Base-by-base conservation (phyloP, 2,113 vertebrate species). In the Pongo pygmaeus region DNA sequence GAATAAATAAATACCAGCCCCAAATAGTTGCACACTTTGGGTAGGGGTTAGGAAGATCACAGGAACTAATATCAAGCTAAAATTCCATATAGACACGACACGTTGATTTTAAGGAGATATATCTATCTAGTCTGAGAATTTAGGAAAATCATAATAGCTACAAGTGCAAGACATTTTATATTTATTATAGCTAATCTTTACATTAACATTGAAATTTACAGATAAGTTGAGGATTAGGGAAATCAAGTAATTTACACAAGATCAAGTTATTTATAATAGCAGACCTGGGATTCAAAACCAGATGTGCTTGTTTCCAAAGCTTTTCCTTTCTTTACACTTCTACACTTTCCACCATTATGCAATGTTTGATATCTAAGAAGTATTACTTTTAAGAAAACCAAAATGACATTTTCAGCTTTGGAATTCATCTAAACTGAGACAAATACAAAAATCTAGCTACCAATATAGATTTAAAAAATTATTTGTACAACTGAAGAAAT, bases 81-180 rank as follows among this genome's bases (percentile, higher is more conserved):
- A 95, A 81, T 85, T 72, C 13, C 78, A 77, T n/a, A 4, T 35
- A 84, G n/a, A 88, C 1, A 25, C n/a, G 11, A 84, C 38, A 77
- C 3, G 30, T 61, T 75, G 30, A 80, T 89, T 70, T 93, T 80
- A 80, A 89, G 93, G 27, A 69, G 2, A 18, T 23, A 35, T 5
- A 43, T 7, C 3, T 5, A 43, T 7, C 3, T 55, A 61, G 59
- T 75, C 38, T 72, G 79, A 72, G 23, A 89, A 89, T 70, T 85
- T 89, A 93, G 57, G 18, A 38, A 94, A 95, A 85, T 75, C 18
- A 85, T 50, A 92, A 95, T 48, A 80, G 16, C 14, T 74, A 79
- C 17, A 18, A 93, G 79, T 77, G 8, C 9, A 13, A 92, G 18
- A 5, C 16, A 57, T 80, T 85, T 72, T 74, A 52, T 67, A 72